These are phyloP conservation scores for Rhinoderma darwinii DNA, from an alignment of 2,113 vertebrate genomes.

Conservation along the genomic window DNA sequence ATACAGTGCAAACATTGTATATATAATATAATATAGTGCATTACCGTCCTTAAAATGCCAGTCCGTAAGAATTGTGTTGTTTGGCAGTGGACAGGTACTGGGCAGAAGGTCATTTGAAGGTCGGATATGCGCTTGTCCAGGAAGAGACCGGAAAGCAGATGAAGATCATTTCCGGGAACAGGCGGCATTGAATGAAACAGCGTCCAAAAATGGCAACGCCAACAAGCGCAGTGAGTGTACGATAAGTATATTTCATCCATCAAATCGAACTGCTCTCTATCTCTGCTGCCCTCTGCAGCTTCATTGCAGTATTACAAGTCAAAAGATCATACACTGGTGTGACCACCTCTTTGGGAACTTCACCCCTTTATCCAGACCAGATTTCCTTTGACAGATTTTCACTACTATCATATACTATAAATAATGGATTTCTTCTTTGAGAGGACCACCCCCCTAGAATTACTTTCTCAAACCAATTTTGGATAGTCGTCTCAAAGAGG, in stretches of 20 bases:
- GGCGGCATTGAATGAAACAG: slow-evolving; percentile 87
- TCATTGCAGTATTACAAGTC: not conserved
- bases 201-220: slow-evolving; percentile 82
- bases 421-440: too few species aligned
- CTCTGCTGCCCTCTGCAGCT: not conserved
- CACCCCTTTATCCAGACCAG: too few species aligned
- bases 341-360: too few species aligned
- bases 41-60: too few species aligned
- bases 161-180: slow-evolving; percentile 96
- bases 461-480: too few species aligned
- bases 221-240: slow-evolving; percentile 85
- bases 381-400: too few species aligned
- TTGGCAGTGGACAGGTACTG: slow-evolving; percentile 83
- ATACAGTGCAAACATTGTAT: too few species aligned
- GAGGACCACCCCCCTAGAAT: too few species aligned
- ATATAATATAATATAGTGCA: too few species aligned
- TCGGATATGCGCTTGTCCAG: slow-evolving; percentile 95
- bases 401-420: too few species aligned
- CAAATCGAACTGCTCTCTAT: not conserved
- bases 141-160: slow-evolving; percentile 92
- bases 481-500: too few species aligned
- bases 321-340: not conserved
- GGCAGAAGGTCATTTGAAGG: slow-evolving; percentile 89
- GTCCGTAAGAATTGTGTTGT: not conserved
- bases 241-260: slow-evolving; percentile 21